Percentiles rank a stretch among this genome's conserved stretches.
Evolutionary conservation across 1,140 invertebrate genomes (phyloP).

Genomic region (Hylaeus volcanicus): DNA sequence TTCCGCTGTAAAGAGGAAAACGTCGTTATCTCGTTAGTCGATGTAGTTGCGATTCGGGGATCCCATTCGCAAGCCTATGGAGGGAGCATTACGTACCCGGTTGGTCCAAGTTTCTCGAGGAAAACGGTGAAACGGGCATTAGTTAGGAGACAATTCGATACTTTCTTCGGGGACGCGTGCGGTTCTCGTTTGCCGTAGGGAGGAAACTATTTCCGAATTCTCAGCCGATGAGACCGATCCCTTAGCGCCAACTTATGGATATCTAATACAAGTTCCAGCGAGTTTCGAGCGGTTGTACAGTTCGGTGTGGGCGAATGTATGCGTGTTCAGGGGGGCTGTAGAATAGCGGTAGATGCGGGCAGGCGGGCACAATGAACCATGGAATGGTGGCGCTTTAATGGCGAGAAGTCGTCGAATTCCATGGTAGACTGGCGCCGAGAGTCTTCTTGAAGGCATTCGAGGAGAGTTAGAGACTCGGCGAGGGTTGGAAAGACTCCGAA

Average conservation of each 20-base stretch:
- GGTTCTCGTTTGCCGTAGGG: neutral
- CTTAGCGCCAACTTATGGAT: conserved; percentile 71
- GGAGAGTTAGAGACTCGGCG: conserved; percentile 12
- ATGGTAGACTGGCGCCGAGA: conserved; percentile 54
- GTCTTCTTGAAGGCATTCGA: conserved; percentile 62
- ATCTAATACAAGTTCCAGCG: conserved; percentile 73
- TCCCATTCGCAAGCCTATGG: too few relatives aligned
- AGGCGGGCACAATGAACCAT: conserved; percentile 71
- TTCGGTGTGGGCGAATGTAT: conserved; percentile 49
- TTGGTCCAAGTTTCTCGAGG: neutral
- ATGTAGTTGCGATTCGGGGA: too few relatives aligned
- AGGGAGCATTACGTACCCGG: too few relatives aligned
- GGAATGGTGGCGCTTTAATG: conserved; percentile 68
- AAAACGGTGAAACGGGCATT: neutral
- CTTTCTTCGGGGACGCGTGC: neutral
- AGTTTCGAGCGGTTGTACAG: conserved; percentile 70
- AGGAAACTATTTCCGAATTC: conserved; percentile 70
- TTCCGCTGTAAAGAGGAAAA: too few relatives aligned
- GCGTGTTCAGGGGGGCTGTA: conserved; percentile 17
- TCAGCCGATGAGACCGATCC: conserved; percentile 66
- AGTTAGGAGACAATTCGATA: neutral
- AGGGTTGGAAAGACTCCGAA: conserved; percentile 24
- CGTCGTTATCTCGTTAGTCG: too few relatives aligned
- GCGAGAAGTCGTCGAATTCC: conserved; percentile 71
- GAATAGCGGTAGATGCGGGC: conserved; percentile 42